Evolutionary conservation across 1,140 invertebrate genomes (phyloP), one percentile per base, ranked within the genome.

Genomic region (Bombus confusus): DNA sequence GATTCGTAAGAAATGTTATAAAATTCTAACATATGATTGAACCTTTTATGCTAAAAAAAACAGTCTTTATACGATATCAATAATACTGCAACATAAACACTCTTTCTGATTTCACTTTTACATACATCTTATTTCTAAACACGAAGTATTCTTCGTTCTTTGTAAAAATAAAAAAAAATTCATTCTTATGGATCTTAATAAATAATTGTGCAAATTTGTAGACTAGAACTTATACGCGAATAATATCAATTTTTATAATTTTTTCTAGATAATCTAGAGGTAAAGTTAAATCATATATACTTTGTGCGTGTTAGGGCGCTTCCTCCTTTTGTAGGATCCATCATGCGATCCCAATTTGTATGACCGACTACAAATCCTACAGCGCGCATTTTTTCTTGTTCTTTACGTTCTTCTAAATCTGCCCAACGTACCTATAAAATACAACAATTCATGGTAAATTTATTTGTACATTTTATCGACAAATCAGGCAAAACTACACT

Each of bases 301-400:
- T 99, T 99, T 79, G 98, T 99, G 94, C 97, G 97, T 76, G 98
- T 99, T 28, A 99, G 96, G 13, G 98, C 98, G 91, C 97, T 97
- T 88, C 97, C 97, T 6, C 98, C 98, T 92, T 97, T 97, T n/a
- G 97, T 97, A 22, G 98, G 98, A 95, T 99, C 98, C 94, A 98
- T 98, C 97, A 99, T 98, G 91, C 98, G 96, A 80, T 97, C 96
- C 98, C 98, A 99, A 94, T 99, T 98, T 1, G 98, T 98, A 89
- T 99, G 98, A 8, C 98, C 98, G 69, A 99, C 98, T 59, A 99
- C 98, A 95, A 99, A 99, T 28, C 98, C 98, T 75, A 99, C 97
- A 25, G 98, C 98, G 41, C 98, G 96, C 96, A 98, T 97, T 95
- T 98, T 98, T 92, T 98, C 97, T 95, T 99, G 98, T 89, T 98